Conservation (phyloP, 2,888 invertebrate species). For the Spialia ferax region DNA sequence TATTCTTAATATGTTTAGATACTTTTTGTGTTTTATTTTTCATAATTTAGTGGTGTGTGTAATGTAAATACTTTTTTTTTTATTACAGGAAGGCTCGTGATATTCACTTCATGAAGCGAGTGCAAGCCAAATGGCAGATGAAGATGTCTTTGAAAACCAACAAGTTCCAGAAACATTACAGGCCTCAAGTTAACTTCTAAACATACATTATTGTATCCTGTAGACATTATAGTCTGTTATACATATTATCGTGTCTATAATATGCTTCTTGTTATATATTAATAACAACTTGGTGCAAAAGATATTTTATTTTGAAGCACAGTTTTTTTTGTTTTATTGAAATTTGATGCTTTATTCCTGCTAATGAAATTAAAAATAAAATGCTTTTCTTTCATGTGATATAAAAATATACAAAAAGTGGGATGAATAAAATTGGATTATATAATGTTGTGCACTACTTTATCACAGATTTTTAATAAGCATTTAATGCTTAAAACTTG, state of each 20-base stretch:
- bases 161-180: conserved; percentile 93
- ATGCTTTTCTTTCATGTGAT: too few relatives aligned
- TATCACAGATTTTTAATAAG: neutral
- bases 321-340: neutral
- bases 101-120: conserved; percentile 93
- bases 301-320: neutral
- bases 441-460: too few relatives aligned
- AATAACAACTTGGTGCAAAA: neutral
- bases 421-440: too few relatives aligned
- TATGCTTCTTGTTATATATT: neutral
- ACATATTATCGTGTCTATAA: neutral
- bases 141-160: conserved; percentile 93
- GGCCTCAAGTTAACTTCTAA: conserved; percentile 93
- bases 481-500: neutral
- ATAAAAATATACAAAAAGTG: too few relatives aligned
- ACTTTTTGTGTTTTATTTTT: too few relatives aligned
- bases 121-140: conserved; percentile 92
- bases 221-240: neutral
- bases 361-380: too few relatives aligned
- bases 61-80: neutral
- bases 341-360: neutral
- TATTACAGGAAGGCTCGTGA: conserved; percentile 91
- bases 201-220: neutral
- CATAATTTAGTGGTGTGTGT: neutral
- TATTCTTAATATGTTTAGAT: too few relatives aligned